phyloP scores from a whole-genome alignment of 2,888 invertebrate genomes.

The Eupithecia subumbrata region DNA sequence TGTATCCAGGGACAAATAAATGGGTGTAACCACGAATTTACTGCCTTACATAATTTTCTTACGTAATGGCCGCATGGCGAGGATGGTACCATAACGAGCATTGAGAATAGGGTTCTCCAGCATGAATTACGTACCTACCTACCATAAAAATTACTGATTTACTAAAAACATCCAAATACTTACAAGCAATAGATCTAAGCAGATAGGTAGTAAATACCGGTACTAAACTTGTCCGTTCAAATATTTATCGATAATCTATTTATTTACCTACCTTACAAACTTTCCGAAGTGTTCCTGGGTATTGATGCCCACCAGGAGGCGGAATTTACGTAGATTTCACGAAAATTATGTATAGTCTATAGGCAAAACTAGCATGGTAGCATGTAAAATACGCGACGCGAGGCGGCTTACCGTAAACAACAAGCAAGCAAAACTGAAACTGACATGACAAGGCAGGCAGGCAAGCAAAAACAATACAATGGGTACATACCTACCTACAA shows the following conservation, averaged over 20 bases:
- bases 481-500: too few relatives aligned
- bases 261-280: slow-evolving; percentile 31
- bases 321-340: background rate
- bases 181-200: background rate
- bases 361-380: background rate
- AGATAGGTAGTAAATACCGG: slow-evolving; percentile 10
- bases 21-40: slow-evolving; percentile 28
- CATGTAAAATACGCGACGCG: background rate
- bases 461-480: too few relatives aligned
- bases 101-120: slow-evolving; percentile 5
- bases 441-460: too few relatives aligned
- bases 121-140: slow-evolving; percentile 47
- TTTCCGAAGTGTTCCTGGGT: slow-evolving; percentile 13
- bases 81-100: slow-evolving; percentile 39
- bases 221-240: background rate
- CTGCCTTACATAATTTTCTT: slow-evolving; percentile 67
- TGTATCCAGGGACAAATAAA: background rate
- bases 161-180: slow-evolving; percentile 27
- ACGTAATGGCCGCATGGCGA: slow-evolving; percentile 71
- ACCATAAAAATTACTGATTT: slow-evolving; percentile 43
- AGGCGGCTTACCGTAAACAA: background rate
- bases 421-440: too few relatives aligned
- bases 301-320: slow-evolving; percentile 18
- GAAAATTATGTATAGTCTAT: background rate
- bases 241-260: background rate